These are phyloP conservation scores for Eilema griseolum DNA, from an alignment of 2,888 invertebrate species.

Conservation along the genomic window DNA sequence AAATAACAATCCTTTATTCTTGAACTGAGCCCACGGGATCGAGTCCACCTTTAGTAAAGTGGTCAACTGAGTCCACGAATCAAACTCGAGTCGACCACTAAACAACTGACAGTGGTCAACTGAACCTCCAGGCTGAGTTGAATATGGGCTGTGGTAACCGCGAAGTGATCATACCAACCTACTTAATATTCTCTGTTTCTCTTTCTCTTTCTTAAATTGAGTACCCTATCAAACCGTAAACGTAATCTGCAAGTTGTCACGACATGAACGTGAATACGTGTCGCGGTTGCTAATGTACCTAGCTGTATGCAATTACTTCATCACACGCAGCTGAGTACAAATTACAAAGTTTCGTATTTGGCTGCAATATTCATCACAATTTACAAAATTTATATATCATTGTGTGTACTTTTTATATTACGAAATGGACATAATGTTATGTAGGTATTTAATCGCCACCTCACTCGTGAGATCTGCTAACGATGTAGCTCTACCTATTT, in stretches of 20 bases:
- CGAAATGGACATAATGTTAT: conserved; percentile 30
- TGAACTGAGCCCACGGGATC: no score
- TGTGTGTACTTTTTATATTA: conserved; percentile 42
- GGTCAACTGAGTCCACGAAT: no score
- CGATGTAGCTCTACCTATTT: background rate
- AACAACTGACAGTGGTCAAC: no score
- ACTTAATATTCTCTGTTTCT: background rate
- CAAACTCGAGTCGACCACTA: no score
- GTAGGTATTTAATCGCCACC: conserved; percentile 5
- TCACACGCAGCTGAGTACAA: conserved; percentile 53
- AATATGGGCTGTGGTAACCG: background rate
- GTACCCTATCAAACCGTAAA: background rate
- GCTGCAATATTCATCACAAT: conserved; percentile 56
- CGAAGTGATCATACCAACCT: background rate
- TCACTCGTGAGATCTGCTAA: background rate
- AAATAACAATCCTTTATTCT: no score
- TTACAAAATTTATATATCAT: conserved; percentile 55
- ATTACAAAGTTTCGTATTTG: conserved; percentile 57
- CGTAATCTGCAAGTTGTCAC: conserved; percentile 23
- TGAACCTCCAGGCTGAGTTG: no score
- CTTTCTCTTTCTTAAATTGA: background rate
- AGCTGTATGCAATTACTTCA: conserved; percentile 54
- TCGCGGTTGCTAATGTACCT: conserved; percentile 36
- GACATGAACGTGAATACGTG: conserved; percentile 28
- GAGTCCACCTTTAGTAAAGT: no score